Evolutionary conservation across 2,797 vertebrate species (phyloP).

Genomic region (Hafferia zeledoni): DNA sequence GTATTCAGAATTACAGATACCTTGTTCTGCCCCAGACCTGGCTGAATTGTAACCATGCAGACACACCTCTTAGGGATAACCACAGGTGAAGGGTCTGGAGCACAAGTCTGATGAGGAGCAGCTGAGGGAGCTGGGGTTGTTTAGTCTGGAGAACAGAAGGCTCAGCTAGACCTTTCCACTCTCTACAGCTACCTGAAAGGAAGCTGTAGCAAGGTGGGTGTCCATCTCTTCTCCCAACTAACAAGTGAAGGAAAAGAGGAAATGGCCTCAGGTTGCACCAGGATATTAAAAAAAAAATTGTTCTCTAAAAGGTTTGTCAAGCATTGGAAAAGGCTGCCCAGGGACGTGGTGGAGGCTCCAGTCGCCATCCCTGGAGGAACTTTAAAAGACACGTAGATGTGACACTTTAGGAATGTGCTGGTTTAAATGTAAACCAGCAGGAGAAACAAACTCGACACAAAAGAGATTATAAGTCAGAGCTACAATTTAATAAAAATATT

Average conservation of each 20-base stretch:
- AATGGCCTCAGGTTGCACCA: neutral
- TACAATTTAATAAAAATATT: too few species aligned
- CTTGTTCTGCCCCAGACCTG: neutral
- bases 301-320: neutral
- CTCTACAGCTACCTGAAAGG: neutral
- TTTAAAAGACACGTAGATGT: neutral
- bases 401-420: too few species aligned
- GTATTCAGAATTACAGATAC: neutral
- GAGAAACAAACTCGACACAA: too few species aligned
- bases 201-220: neutral
- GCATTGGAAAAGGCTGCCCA: neutral
- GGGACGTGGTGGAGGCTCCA: neutral
- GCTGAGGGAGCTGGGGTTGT: neutral
- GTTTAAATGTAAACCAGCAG: too few species aligned
- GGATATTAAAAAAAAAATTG: neutral
- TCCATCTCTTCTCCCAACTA: neutral
- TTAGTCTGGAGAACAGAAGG: neutral
- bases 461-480: too few species aligned
- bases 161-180: neutral
- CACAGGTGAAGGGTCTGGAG: neutral
- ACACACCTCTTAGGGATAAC: neutral
- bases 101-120: rapidly evolving
- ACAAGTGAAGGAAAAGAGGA: neutral
- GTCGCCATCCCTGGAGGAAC: neutral
- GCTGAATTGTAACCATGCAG: neutral